Evolutionary conservation across 2,113 vertebrate genomes (phyloP).

Genomic region (Osmerus mordax): DNA sequence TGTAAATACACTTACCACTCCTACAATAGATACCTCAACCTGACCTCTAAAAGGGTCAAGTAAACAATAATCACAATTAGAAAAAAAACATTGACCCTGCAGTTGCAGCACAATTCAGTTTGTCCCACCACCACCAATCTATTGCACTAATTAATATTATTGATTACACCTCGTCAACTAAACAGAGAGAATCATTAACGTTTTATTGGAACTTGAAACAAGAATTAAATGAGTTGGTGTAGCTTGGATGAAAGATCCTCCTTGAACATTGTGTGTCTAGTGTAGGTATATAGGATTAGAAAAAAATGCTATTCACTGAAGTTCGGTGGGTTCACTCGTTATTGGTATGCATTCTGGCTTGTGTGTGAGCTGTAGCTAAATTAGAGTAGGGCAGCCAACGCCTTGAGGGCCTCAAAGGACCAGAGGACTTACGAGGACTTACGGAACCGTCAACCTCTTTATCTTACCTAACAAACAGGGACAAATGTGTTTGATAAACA

Average conservation of each 20-base stretch:
- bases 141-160: conserved; percentile 42
- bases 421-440: background rate
- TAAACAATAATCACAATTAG: conserved; percentile 21
- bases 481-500: too few species aligned
- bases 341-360: conserved; percentile 1
- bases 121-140: conserved; percentile 5
- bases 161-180: conserved; percentile 39
- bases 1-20: conserved; percentile 2
- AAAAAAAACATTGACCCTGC: conserved; percentile 31
- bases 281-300: background rate
- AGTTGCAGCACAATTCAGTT: conserved; percentile 38
- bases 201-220: conserved; percentile 9
- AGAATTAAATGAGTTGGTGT: conserved; percentile 8
- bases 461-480: background rate
- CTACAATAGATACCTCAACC: background rate
- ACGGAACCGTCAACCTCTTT: background rate
- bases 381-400: conserved; percentile 18
- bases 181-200: conserved; percentile 25
- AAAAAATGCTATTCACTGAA: background rate
- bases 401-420: conserved; percentile 16
- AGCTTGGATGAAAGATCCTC: background rate
- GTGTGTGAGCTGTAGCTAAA: conserved; percentile 9
- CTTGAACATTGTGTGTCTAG: background rate
- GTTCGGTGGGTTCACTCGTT: conserved; percentile 22
- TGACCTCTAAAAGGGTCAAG: conserved; percentile 18